Evolutionary conservation across 2,888 invertebrate genomes (phyloP), one percentile per base, ranked within the genome.

Genomic region (Dastarcus helophoroides): DNA sequence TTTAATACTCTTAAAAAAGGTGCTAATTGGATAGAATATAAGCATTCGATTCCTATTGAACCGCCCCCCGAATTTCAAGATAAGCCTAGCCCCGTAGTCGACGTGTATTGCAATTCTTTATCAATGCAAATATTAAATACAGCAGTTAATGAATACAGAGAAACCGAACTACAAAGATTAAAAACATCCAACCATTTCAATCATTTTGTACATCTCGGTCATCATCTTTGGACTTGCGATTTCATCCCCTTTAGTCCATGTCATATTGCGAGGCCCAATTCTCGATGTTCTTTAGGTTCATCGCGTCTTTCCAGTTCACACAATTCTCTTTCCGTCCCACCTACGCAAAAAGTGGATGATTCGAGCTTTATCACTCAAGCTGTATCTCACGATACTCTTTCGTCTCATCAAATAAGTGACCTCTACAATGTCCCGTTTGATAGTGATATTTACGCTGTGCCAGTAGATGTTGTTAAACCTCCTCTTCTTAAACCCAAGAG

Each of bases 371-470:
- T 86, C 42, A 86, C 85, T 1, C 85, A 85, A 53, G 86, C 86
- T 16, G 85, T 86, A 67, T 86, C 85, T 1, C 86, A 86, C 52
- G 86, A 86, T 52, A 79, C 83, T 2, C 64, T 86, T 19, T 66
- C 71, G 6, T 73, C 78, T n/a, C 74, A 77, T 38, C 80, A 82
- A 51, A 84, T 84, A 36, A 76, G 76, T 19, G 85, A 85, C 57
- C 76, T 86, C 69, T 86, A 86, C 57, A 86, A 84, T 63, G 86
- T 86, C 36, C 86, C 86, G 40, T 81, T 85, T 46, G 86, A 86
- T 53, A 84, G 85, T 47, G 86, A 86, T 57, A 81, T 86, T 43
- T 88, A 88, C 55, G 82, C 86, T 8, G 78, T 86, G 36, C 86
- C 86, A 21, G 74, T 86, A 37, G 86, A 88, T 58, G 79, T 81